Percentiles rank a stretch among this genome's conserved stretches.
Evolutionary conservation across 1,140 invertebrate species (phyloP).

Genomic region (Argopecten irradians): DNA sequence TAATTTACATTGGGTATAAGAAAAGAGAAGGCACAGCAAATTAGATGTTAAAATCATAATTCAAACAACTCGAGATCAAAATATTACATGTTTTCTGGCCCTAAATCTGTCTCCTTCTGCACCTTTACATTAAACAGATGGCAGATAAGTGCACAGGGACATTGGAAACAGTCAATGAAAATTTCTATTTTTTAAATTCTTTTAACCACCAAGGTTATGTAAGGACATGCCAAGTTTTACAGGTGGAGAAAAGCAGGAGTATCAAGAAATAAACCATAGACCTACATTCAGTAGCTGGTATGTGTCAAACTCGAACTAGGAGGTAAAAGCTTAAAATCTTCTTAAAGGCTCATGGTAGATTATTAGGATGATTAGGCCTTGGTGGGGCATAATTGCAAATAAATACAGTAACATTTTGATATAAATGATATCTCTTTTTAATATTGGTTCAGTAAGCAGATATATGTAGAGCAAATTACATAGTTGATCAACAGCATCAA

Average conservation of each 20-base stretch:
- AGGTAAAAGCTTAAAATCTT: too few species aligned
- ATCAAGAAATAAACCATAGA: too few species aligned
- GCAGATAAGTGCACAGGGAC: neutral
- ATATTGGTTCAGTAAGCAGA: neutral
- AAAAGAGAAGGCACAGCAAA: neutral
- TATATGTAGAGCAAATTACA: neutral
- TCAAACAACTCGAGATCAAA: neutral
- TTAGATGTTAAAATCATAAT: constrained; percentile 4
- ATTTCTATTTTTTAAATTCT: too few species aligned
- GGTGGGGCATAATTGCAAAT: neutral
- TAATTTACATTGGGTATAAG: neutral
- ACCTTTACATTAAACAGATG: neutral
- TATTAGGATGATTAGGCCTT: too few species aligned
- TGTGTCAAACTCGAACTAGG: too few species aligned
- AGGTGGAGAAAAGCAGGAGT: too few species aligned
- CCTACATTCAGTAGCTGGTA: too few species aligned
- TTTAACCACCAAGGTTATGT: too few species aligned
- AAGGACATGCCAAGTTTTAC: too few species aligned
- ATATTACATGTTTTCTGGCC: neutral
- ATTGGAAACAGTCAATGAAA: too few species aligned
- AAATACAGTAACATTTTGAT: neutral
- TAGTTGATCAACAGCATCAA: neutral
- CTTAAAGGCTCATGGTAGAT: too few species aligned
- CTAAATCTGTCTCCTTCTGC: neutral
- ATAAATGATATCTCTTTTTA: neutral